A percentile compares a stretch with the other conserved stretches of the same genome.
phyloP scores from a whole-genome alignment of 2,888 invertebrate genomes.

The Danaus chrysippus region DNA sequence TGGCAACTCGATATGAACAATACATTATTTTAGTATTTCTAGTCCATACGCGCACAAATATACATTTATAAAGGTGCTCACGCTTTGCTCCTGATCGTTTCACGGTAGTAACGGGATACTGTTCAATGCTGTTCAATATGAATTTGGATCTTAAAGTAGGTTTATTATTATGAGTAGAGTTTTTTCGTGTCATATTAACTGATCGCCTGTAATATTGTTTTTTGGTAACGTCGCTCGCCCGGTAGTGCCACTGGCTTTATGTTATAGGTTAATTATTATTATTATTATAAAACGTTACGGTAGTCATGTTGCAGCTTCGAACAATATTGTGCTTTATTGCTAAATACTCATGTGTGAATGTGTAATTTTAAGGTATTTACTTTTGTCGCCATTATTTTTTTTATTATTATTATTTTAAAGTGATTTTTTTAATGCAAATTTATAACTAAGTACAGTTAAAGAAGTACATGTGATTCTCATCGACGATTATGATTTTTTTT shows the following conservation, averaged over 20 bases:
- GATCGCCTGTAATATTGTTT: slow-evolving; percentile 43
- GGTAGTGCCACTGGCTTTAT: slow-evolving; percentile 73
- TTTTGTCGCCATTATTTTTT: slow-evolving; percentile 47
- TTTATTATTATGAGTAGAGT: slow-evolving; percentile 45
- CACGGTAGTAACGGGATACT: slow-evolving; percentile 60
- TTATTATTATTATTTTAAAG: slow-evolving; percentile 45
- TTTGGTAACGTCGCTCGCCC: slow-evolving; percentile 59
- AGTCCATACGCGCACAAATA: slow-evolving; percentile 75
- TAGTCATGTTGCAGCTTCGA: slow-evolving; percentile 77
- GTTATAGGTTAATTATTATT: slow-evolving; percentile 46
- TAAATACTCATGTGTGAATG: slow-evolving; percentile 78
- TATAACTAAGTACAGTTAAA: slow-evolving; percentile 70
- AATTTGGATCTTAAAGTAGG: slow-evolving; percentile 40
- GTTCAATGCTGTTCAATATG: slow-evolving; percentile 52
- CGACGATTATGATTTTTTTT: slow-evolving; percentile 59
- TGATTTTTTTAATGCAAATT: slow-evolving; percentile 62
- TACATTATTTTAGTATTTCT: slow-evolving; percentile 60
- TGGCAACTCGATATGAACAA: slow-evolving; percentile 24
- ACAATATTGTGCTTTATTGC: slow-evolving; percentile 76
- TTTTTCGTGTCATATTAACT: slow-evolving; percentile 74
- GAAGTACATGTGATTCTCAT: slow-evolving; percentile 75
- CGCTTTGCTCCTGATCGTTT: slow-evolving; percentile 60
- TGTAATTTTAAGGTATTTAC: slow-evolving; percentile 59
- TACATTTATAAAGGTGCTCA: slow-evolving; percentile 63
- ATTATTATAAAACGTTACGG: slow-evolving; percentile 56